Base-by-base conservation (phyloP, 2,888 invertebrate species). In the Synergus japonicus region DNA sequence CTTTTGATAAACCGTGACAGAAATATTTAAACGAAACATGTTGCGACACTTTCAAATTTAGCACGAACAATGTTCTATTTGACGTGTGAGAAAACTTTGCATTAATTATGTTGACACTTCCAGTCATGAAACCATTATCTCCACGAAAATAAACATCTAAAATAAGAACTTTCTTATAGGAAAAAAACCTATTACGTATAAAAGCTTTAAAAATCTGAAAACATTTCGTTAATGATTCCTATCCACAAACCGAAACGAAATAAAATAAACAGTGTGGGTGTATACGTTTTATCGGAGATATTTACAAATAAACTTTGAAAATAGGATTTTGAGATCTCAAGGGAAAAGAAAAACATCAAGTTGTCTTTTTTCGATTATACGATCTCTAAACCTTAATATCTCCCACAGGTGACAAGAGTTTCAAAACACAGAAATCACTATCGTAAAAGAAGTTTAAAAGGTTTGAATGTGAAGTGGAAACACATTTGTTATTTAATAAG, bases 401-500 rank as follows among this genome's bases (percentile, higher is more conserved):
- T 46, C 67, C 67, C 46, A 67, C 46, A 46, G 22, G 46, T 5
- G 10, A 67, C 12, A 10, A 67, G 29, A 67, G 67, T 67, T 67
- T 18, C 4, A 10, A 67, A 67, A 66, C 12, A 63, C 18, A 67
- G 18, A 18, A 67, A 67, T 29, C 29, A 46, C 46, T 46, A 44
- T 67, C 22, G 22, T 22, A 8, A 8, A 22, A 67, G 67, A 67
- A 67, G 46, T 67, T 67, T 22, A 13, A 67, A 22, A 67, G 10
- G 8, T 73, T 49, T 10, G 37, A 37, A 49, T n/a, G 22, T 73
- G 49, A 10, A 73, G 3, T 46, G 37, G 7, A 54, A 73, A 54
- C n/a, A 54, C 37, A 54, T 54, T 54, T 49, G n/a, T 73, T 73
- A 54, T 54, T 73, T n/a, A 73, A 54, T 37, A 37, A n/a, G 49